Base-by-base conservation (phyloP, 2,797 vertebrate genomes). In the Crocidura indochinensis region DNA sequence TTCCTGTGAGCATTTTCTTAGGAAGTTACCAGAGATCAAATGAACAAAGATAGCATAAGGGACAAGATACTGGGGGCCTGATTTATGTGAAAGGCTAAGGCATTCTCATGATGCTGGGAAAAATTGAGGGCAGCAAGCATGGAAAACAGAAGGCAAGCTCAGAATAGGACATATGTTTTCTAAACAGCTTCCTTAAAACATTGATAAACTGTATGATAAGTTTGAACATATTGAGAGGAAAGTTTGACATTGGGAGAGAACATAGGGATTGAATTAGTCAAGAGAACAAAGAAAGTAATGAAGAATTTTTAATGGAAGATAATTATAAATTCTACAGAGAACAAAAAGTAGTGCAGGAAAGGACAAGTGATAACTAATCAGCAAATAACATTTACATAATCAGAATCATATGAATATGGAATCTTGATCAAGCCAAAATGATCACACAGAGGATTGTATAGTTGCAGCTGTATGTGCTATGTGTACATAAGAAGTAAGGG, bases 361-460 rank as follows among this genome's bases (percentile, higher is more conserved):
- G 22, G 68, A 65, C 72, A 86, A 86, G 62, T 62, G 65, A 72
- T 75, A 69, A 93, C 74, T 80, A 38, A 80, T 49, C 17, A 47
- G 64, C 74, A 87, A 87, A 87, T 56, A 76, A 91, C 91, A 89
- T 73, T 46, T 87, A 56, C 20, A 38, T 47, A 78, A 26, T 60
- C 38, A 60, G 65, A 81, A 87, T 83, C 46, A 53, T 22, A 82
- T 12, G 82, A 81, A 65, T 64, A 15, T 31, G 19, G 24, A 78
- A 74, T 87, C 62, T 89, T 91, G 68, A 79, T 85, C 78, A 93
- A 91, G 89, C 47, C 24, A 7, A 83, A 92, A 84, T 89, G 51
- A 76, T 68, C 65, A 76, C 47, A 62, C 56, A 51, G 84, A 78
- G 8, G 68, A 10, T 19, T 11, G 19, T n/a, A 20, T 6, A 84